Evolutionary conservation across 2,888 invertebrate species (phyloP), one percentile per base, ranked within the genome.

Genomic region (Ophioninae sp.): DNA sequence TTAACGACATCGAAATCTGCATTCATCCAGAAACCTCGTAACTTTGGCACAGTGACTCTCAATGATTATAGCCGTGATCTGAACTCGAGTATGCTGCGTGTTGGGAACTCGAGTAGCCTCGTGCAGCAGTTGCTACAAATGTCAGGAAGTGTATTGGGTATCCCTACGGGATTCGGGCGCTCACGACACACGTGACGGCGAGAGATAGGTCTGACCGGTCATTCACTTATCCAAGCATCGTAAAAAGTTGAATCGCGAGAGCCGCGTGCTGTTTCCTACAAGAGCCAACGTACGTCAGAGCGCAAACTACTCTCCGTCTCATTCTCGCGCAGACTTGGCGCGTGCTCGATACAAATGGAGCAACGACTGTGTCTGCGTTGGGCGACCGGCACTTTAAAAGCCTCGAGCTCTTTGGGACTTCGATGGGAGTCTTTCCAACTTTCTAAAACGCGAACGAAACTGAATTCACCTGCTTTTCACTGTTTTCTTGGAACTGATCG

Each of bases 171-270:
- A 62, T 72, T 70, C 68, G 39, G 73, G 77, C 79, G n/a, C 30
- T 6, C 8, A 83, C 79, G 85, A 84, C 80, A 87, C 84, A 85
- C 70, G 74, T 70, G 83, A 81, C 83, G 88, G 90, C 88, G 89
- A 89, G 89, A 90, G 92, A 91, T 89, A 89, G 90, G 87, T 89
- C 88, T 91, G 89, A 90, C 90, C 91, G 90, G 91, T 90, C 90
- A 89, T 91, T 91, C 90, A 90, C 90, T 90, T 88, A 79, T 79
- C 88, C 84, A 84, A 87, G 82, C 83, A 84, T 81, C 83, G 87
- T 89, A 90, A 90, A 89, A 90, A 90, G 86, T 86, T 81, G 84
- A 62, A 72, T 67, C 76, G 62, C n/a, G 44, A 57, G 39, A 59
- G 50, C 75, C 62, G 50, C n/a, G 57, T 23, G 79, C 30, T 13